A percentile compares a stretch with the other conserved stretches of the same genome.
Conservation (phyloP, 2,113 vertebrate genomes). For the Leucosticte australis region DNA sequence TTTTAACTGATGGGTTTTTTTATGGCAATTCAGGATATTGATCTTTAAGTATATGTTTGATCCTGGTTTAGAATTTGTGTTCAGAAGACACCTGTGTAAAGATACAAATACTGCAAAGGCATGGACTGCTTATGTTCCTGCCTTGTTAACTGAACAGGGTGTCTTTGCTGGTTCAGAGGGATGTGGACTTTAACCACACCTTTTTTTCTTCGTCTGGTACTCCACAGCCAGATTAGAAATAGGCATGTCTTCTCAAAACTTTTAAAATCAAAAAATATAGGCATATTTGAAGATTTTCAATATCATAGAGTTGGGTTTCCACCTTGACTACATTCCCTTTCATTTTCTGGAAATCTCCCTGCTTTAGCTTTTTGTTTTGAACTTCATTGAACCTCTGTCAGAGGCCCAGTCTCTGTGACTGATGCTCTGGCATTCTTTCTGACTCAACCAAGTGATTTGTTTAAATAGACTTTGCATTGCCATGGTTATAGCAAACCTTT, state of each 20-base stretch:
- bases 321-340: neutral
- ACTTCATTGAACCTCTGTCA: neutral
- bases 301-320: neutral
- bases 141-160: neutral
- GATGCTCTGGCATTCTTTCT: conserved; percentile 3
- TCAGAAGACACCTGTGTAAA: neutral
- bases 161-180: neutral
- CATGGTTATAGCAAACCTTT: conserved; percentile 29
- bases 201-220: neutral
- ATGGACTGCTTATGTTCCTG: neutral
- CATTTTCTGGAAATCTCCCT: neutral
- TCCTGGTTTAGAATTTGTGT: neutral
- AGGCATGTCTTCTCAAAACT: neutral
- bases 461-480: conserved; percentile 43
- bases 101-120: neutral
- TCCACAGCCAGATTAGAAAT: neutral
- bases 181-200: neutral
- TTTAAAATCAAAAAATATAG: neutral
- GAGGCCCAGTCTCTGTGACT: neutral
- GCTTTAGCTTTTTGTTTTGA: neutral
- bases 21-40: neutral
- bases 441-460: conserved; percentile 46
- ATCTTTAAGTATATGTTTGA: neutral
- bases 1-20: neutral
- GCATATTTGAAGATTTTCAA: neutral